These are phyloP conservation scores for Notocelia uddmanniana DNA, from an alignment of 2,888 invertebrate genomes.

Conservation along the genomic window DNA sequence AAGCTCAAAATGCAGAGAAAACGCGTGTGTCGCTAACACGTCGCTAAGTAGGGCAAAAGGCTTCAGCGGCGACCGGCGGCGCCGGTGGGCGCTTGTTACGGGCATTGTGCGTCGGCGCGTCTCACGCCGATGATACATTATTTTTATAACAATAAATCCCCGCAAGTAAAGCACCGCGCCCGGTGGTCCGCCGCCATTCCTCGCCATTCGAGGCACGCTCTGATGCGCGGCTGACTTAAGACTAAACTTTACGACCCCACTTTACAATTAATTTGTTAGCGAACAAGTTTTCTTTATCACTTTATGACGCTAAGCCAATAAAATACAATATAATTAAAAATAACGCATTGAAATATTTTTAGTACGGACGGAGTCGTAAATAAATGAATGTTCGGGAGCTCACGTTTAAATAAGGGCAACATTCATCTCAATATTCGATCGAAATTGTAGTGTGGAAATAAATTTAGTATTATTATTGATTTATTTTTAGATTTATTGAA, in stretches of 20 bases:
- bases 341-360: slow-evolving; percentile 32
- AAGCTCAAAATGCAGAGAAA: not conserved
- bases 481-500: slow-evolving; percentile 19
- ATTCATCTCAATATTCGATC: slow-evolving; percentile 19
- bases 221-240: slow-evolving; percentile 54
- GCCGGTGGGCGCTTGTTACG: slow-evolving; percentile 73
- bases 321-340: slow-evolving; percentile 48
- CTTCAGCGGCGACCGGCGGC: slow-evolving; percentile 8
- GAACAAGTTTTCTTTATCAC: slow-evolving; percentile 48
- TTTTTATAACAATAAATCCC: slow-evolving; percentile 86
- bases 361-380: slow-evolving; percentile 27
- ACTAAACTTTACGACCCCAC: slow-evolving; percentile 52
- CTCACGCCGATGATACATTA: slow-evolving; percentile 80
- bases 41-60: slow-evolving; percentile 24
- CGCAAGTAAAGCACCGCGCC: slow-evolving; percentile 81
- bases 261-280: slow-evolving; percentile 54
- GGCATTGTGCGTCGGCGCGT: slow-evolving; percentile 74
- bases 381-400: slow-evolving; percentile 29
- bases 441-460: slow-evolving; percentile 10
- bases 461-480: slow-evolving; percentile 9
- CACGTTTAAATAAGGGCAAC: slow-evolving; percentile 24
- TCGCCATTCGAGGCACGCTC: slow-evolving; percentile 57
- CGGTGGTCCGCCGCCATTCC: slow-evolving; percentile 70
- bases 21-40: not conserved
- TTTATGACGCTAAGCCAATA: slow-evolving; percentile 41